Base-by-base conservation (phyloP, 2,888 invertebrate species). In the Cyaniris semiargus region DNA sequence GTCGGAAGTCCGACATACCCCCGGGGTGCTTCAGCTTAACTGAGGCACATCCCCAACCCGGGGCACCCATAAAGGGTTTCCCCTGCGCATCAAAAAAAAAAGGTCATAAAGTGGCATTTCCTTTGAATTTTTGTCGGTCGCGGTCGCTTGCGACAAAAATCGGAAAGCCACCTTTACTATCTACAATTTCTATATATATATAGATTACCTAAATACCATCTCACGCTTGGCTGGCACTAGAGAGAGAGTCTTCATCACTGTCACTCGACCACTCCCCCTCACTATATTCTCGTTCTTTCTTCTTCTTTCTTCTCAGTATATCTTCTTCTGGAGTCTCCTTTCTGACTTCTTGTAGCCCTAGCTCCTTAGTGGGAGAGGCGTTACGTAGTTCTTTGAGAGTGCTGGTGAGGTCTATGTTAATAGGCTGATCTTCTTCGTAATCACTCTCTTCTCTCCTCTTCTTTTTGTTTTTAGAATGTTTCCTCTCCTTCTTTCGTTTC, bases 221-320 rank as follows among this genome's bases (percentile, higher is more conserved):
- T 76, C 76, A 76, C 53, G 31, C 76, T 75, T 78, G 78, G 60
- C 80, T 79, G 15, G 58, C 81, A 60, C 85, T 83, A 1, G 88
- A 84, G 10, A 80, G 83, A 0, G 92, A 92, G 77, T 90, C 90
- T 0, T 82, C 87, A 60, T 88, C 89, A 72, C 88, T 92, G 76
- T 93, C 92, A 79, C 91, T 92, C 1, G 93, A 93, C 93, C 93
- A 93, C 86, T 94, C 94, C 13, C 94, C 94, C 79, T 94, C 94
- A 72, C 93, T 93, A 78, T 93, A 93, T 80, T 91, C 87, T 70
- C 88, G 85, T 76, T 83, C 87, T 79, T 82, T 87, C 81, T 85
- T 89, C 81, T 84, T 87, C 80, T 82, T 83, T 74, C 79, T 80
- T 75, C 72, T 76, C 80, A 78, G 82, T 70, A 66, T 77, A 31